phyloP scores from a whole-genome alignment of 2,888 invertebrate genomes.

The Frankliniella fusca region DNA sequence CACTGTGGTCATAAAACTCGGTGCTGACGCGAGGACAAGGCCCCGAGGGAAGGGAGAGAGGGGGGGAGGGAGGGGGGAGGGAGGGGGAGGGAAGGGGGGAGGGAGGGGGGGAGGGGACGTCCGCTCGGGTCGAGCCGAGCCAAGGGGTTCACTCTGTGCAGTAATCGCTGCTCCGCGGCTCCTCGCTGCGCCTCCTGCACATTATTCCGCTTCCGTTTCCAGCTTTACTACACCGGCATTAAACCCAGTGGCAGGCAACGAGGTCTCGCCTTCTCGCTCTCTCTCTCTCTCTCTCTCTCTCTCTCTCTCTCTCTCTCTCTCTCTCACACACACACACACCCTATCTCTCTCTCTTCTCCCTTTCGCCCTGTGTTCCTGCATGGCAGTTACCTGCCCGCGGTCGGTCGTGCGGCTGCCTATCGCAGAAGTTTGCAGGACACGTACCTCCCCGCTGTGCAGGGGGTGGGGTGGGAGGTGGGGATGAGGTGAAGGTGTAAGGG shows the following conservation, averaged over 20 bases:
- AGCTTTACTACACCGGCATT: too few relatives aligned
- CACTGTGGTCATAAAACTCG: constrained; percentile 11
- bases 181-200: too few relatives aligned
- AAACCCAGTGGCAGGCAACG: too few relatives aligned
- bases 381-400: background rate
- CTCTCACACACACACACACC: background rate
- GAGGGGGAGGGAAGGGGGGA: background rate
- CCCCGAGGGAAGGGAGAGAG: background rate
- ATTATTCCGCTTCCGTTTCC: too few relatives aligned
- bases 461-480: too few relatives aligned
- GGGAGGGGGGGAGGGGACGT: background rate
- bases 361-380: background rate
- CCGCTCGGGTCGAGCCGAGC: too few relatives aligned
- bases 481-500: too few relatives aligned
- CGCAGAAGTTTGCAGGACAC: too few relatives aligned
- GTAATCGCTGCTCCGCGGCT: too few relatives aligned
- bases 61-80: background rate
- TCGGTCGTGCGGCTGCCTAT: too few relatives aligned
- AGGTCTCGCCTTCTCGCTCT: background rate
- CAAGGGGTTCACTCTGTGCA: too few relatives aligned
- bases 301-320: background rate
- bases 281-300: background rate
- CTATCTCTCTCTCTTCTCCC: background rate
- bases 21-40: background rate
- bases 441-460: too few relatives aligned